These are phyloP conservation scores for Callipepla californica DNA, from an alignment of 2,113 vertebrate genomes.

Conservation along the genomic window DNA sequence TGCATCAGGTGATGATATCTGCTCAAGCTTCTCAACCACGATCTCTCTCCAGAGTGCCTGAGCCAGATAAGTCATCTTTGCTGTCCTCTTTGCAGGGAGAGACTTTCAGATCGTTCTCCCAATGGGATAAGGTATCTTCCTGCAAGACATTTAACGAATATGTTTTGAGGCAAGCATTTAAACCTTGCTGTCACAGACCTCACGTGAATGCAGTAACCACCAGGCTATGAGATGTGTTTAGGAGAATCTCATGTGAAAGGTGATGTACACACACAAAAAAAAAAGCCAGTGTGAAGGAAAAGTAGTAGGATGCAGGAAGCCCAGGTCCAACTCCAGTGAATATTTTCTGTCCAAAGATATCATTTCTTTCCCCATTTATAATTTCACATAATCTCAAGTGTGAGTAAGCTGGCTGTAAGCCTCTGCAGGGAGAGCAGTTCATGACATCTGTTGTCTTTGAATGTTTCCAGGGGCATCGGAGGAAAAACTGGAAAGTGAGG, in stretches of 20 bases:
- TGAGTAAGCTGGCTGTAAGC: background rate
- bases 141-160: background rate
- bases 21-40: background rate
- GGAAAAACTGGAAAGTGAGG: slow-evolving; percentile 98
- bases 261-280: background rate
- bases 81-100: background rate
- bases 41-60: background rate
- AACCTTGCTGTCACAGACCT: background rate
- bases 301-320: background rate
- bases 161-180: background rate
- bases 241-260: background rate
- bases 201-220: background rate
- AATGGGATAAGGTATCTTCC: background rate
- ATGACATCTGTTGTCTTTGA: background rate
- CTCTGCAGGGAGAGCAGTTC: background rate
- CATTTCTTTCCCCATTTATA: background rate
- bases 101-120: background rate
- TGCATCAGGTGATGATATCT: background rate
- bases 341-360: background rate
- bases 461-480: slow-evolving; percentile 87
- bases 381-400: background rate
- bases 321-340: background rate
- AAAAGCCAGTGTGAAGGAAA: background rate
- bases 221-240: background rate
- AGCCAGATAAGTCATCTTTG: background rate